Base-by-base conservation (phyloP, 2,797 vertebrate genomes). In the Diplodus puntazzo region DNA sequence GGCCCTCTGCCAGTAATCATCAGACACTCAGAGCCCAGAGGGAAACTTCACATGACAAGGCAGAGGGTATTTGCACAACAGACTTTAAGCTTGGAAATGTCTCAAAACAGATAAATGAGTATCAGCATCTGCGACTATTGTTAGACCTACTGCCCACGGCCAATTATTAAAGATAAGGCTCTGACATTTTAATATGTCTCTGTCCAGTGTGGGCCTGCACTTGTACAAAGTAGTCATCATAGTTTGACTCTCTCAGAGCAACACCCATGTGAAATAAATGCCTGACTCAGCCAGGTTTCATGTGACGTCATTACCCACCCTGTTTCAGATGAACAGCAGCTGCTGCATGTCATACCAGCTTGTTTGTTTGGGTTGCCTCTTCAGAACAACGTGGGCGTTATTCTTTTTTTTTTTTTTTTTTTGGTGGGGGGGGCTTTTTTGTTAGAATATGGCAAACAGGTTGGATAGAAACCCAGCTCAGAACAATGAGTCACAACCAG, bases 401-500 rank as follows among this genome's bases (percentile, higher is more conserved):
- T 25, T 25, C 25, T 12, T n/a, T 21, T 50, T 48, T 0, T n/a
- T n/a, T 46, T 49, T 0, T 0, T 25, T 42, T n/a, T 18, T 43
- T n/a, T 54, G 25, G 25, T 25, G 27, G 27, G 27, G 27, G 27
- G 27, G 27, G 2, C 2, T 11, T 39, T 84, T 70, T 53, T 18
- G 25, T 73, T 61, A 13, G 27, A 84, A 87, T 84, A 70, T 50
- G 65, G 80, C 69, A 85, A 93, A 94, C 92, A 75, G 88, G 89
- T 94, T 87, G 68, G 92, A 90, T 89, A 83, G 92, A 89, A 90
- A 92, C 85, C 88, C 58, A 48, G 73, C 74, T 42, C 67, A 77
- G 84, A 89, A 90, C 91, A 92, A 90, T 88, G 91, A 94, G 78
- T 92, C 90, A 93, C 86, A 86, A 64, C 87, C 88, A 80, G 74